phyloP scores from a whole-genome alignment of 2,888 invertebrate species.

The Cephus runcator region DNA sequence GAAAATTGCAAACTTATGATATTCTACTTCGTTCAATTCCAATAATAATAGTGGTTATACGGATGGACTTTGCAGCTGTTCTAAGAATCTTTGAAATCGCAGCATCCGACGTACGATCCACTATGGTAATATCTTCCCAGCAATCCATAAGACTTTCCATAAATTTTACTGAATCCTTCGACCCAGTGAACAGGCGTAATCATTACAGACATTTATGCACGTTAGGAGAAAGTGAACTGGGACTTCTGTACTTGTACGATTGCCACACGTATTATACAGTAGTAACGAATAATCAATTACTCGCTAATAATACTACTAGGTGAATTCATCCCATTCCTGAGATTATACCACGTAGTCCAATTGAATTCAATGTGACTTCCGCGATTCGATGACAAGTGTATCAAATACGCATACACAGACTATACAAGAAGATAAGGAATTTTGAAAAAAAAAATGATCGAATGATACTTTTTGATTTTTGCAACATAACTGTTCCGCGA shows the following conservation, averaged over 20 bases:
- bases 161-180: constrained; percentile 2
- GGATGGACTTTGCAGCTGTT: not conserved
- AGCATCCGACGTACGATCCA: not conserved
- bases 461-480: too few relatives aligned
- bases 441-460: too few relatives aligned
- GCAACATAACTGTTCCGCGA: not conserved
- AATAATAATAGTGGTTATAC: too few relatives aligned
- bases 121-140: not conserved
- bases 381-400: not conserved
- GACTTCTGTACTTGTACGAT: not conserved
- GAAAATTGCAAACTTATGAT: constrained; percentile 50
- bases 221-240: not conserved
- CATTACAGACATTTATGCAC: not conserved
- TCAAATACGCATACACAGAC: not conserved
- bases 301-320: not conserved
- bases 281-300: constrained; percentile 41
- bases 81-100: not conserved
- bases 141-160: not conserved
- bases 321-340: not conserved
- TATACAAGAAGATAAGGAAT: not conserved
- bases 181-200: not conserved
- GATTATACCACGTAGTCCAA: not conserved
- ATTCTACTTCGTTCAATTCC: too few relatives aligned
- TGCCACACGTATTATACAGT: constrained; percentile 17
- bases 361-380: not conserved